phyloP scores from a whole-genome alignment of 2,797 vertebrate species.

The Hypotaenidia philippensis region DNA sequence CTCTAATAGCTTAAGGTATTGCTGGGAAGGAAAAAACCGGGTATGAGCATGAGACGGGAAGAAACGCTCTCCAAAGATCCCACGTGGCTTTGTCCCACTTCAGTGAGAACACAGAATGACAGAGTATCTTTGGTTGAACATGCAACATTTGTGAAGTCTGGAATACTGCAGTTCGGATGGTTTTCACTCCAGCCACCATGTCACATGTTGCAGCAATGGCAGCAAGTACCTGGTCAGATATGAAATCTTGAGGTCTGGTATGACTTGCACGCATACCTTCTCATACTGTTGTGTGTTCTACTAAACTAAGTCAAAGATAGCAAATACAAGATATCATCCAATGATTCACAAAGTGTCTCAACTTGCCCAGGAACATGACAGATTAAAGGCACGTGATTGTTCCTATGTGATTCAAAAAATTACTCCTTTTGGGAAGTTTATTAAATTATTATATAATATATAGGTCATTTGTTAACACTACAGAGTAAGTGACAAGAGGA shows the following conservation, averaged over 20 bases:
- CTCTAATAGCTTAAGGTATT: background rate
- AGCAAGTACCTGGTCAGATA: background rate
- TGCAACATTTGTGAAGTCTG: background rate
- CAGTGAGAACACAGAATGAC: background rate
- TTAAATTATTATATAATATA: background rate
- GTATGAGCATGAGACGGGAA: background rate
- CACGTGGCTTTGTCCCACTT: background rate
- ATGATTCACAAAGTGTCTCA: background rate
- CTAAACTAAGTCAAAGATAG: background rate
- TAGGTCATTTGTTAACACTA: rapidly evolving
- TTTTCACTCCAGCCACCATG: rapidly evolving
- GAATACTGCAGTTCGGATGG: background rate
- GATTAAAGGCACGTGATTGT: background rate
- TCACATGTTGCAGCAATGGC: rapidly evolving
- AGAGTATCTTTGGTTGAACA: no score
- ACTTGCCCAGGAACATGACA: background rate
- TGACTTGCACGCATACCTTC: background rate
- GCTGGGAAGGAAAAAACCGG: background rate
- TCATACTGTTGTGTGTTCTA: background rate
- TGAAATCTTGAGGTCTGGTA: background rate
- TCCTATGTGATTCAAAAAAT: background rate
- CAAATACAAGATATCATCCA: background rate
- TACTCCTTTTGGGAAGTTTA: background rate
- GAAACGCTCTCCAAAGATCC: background rate
- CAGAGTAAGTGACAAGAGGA: background rate